Conservation (phyloP, 2,113 vertebrate genomes). For the Daubentonia madagascariensis region DNA sequence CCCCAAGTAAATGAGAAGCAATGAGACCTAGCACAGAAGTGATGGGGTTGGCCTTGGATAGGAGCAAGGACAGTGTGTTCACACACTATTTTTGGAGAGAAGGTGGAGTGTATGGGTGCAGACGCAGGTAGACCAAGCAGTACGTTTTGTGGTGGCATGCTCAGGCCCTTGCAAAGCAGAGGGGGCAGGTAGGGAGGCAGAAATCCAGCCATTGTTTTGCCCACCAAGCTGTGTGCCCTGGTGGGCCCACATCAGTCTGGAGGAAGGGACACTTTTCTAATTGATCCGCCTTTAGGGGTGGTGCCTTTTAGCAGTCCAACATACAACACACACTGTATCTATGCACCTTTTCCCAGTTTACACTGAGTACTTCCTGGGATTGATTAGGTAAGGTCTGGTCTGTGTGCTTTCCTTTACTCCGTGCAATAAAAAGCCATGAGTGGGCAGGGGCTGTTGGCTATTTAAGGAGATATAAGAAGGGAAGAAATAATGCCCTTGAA, state of each 20-base stretch:
- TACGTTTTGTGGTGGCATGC: background rate
- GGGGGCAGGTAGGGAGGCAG: background rate
- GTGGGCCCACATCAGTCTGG: background rate
- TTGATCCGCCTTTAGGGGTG: background rate
- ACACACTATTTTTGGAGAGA: background rate
- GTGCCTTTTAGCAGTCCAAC: background rate
- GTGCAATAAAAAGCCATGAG: background rate
- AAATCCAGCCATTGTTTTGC: background rate
- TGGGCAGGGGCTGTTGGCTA: background rate
- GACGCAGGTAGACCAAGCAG: background rate
- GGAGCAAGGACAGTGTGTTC: background rate
- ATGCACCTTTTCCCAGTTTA: background rate
- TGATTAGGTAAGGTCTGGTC: background rate
- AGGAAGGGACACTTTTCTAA: background rate
- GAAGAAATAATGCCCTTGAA: background rate
- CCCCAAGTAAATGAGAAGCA: background rate
- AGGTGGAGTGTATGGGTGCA: background rate
- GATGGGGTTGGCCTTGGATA: background rate
- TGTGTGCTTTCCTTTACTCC: background rate
- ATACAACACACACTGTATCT: background rate
- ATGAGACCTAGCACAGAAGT: background rate
- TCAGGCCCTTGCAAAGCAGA: background rate
- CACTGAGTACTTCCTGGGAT: background rate
- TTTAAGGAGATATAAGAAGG: background rate
- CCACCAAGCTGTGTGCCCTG: background rate